Conservation (phyloP, 1,140 invertebrate genomes). For the Leptinotarsa undecemlineata region DNA sequence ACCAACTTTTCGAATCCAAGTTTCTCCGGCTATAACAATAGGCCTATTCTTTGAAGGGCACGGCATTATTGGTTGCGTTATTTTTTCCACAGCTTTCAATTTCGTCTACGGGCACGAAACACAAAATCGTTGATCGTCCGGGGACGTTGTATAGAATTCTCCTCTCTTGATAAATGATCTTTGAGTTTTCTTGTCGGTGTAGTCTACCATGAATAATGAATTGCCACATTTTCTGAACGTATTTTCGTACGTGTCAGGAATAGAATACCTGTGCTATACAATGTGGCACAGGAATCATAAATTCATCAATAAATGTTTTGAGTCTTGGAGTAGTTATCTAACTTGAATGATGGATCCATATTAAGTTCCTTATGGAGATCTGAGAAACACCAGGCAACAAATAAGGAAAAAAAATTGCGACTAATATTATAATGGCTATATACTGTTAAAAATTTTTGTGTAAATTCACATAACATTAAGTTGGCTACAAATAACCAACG, state of each 20-base stretch:
- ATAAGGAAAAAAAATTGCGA: too few species aligned
- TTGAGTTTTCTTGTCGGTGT: conserved; percentile 12
- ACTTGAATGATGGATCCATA: too few species aligned
- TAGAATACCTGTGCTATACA: conserved; percentile 15
- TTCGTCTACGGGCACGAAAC: background rate
- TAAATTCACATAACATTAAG: too few species aligned
- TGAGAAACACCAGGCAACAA: too few species aligned
- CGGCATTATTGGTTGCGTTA: background rate
- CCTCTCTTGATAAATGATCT: conserved; percentile 22
- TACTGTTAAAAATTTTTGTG: too few species aligned
- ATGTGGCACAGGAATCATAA: conserved; percentile 9
- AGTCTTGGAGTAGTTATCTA: too few species aligned
- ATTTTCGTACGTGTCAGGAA: conserved; percentile 21
- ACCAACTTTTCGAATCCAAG: background rate
- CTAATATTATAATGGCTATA: too few species aligned
- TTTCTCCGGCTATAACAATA: background rate
- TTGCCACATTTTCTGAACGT: conserved; percentile 21
- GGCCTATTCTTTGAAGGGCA: background rate
- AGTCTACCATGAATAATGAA: conserved; percentile 24
- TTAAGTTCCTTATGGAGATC: too few species aligned
- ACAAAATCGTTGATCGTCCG: background rate
- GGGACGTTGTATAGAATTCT: conserved; percentile 16
- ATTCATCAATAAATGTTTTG: conserved; percentile 1
- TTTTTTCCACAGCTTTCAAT: conserved; percentile 3
- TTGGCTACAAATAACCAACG: too few species aligned